Evolutionary conservation across 2,797 vertebrate species (phyloP), one percentile per base, ranked within the genome.

Genomic region (Pseudochaenichthys georgianus): DNA sequence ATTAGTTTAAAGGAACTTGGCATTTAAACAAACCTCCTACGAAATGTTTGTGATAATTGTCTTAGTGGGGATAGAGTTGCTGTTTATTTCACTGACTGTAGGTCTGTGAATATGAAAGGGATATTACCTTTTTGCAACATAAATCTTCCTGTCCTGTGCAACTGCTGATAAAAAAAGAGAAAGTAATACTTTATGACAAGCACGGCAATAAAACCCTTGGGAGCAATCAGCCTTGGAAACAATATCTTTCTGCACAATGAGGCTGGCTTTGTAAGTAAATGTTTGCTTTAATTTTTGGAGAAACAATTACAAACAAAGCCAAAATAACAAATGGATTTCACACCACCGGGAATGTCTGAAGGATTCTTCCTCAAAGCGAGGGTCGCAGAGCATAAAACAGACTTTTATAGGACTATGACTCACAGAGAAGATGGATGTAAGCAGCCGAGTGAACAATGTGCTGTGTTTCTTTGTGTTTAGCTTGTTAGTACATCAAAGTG

Each of bases 121-220:
- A 70, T 64, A 73, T 81, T 67, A 78, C 15, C 62, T 70, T 23
- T 5, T 43, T 64, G 59, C 58, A 72, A 77, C 70, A 82, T 79
- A 82, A 87, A 85, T 78, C 80, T 78, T 58, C 43, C 42, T 43
- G 51, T 75, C 55, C 57, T 52, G 79, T 69, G 75, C 70, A 73
- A 71, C 6, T 7, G 16, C 60, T 70, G 62, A 64, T 73, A 66
- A 79, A 74, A 59, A 21, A 38, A 38, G 34, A 38, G 55, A 77
- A 79, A 52, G 60, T 45, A 78, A 81, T 75, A 59, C 46, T 62
- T 19, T 51, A 21, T 17, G 51, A 68, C n/a, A 55, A 52, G 4
- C 46, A 23, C 3, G 10, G 47, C 50, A 79, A 75, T 70, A 59
- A 76, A 80, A 73, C 54, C 64, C 61, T n/a, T 42, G 11, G 54